Evolutionary conservation across 2,888 invertebrate species (phyloP), one percentile per base, ranked within the genome.

Genomic region (Scrobipalpa costella): DNA sequence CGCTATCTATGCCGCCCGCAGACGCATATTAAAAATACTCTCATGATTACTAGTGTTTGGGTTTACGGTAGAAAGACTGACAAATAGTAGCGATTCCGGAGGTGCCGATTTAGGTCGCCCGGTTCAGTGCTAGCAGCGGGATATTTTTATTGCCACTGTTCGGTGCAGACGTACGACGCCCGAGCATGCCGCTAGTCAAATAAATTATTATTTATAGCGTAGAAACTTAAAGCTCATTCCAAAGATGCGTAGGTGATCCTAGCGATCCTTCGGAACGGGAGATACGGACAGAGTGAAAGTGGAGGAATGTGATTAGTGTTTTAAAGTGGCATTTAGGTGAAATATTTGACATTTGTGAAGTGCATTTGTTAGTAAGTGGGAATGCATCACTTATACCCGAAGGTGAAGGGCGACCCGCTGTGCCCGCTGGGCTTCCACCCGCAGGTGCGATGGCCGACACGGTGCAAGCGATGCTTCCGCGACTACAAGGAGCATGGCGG

Each of bases 341-440:
- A 77, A 85, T 75, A 77, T 69, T 81, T 77, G 82, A 80, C 85
- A 88, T 88, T 90, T 81, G 81, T 84, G 77, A 75, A 82, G 86
- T 90, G 89, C 85, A 89, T 90, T 89, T 88, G 79, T 52, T 34
- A 8, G 19, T 69, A 64, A 63, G 67, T 71, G 75, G 66, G 76
- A 76, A 95, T 95, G 95, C 95, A 95, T 88, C 95, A 95, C 84
- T 84, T 95, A 81, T 95, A 95, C 84, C 94, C 95, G 50, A 87
- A 95, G 81, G 95, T 95, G 81, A 97, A 96, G 88, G 95, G 95
- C 76, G 98, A 98, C 88, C 96, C 97, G 69, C 88, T 98, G 74
- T 98, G 98, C 85, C 98, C 97, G 68, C 92, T 98, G 82, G 98
- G 98, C 57, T 98, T 98, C 88, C 97, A 98, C 92, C 98, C 98